A percentile compares a stretch with the other conserved stretches of the same genome.
Evolutionary conservation across 2,113 vertebrate species (phyloP).

Genomic region (Tenebrosternarchus preto): DNA sequence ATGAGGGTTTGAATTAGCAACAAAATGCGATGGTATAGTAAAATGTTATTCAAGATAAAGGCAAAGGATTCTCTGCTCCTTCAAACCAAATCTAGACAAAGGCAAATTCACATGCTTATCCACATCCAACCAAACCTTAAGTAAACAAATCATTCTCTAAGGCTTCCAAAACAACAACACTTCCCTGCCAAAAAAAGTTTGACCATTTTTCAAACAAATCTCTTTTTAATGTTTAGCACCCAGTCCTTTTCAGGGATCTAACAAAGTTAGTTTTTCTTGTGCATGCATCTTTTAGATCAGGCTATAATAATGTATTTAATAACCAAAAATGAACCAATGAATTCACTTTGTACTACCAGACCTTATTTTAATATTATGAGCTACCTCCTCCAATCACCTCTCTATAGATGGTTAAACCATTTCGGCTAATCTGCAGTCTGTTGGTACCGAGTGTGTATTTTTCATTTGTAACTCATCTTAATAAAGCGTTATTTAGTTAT

Average conservation of each 20-base stretch:
- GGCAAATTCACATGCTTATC: too few species aligned
- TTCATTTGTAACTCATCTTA: neutral
- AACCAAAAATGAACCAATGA: slow-evolving; percentile 15
- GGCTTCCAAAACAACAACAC: too few species aligned
- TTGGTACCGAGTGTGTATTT: neutral
- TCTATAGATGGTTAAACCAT: neutral
- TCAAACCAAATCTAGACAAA: too few species aligned
- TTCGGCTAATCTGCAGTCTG: neutral
- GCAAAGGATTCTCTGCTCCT: too few species aligned
- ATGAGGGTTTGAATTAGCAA: slow-evolving; percentile 21
- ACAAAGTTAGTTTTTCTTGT: neutral
- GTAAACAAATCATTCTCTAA: too few species aligned
- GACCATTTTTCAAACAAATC: neutral
- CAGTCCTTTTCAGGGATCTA: neutral
- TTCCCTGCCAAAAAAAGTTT: too few species aligned
- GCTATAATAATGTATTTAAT: slow-evolving; percentile 19
- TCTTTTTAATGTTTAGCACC: neutral
- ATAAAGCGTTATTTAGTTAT: neutral
- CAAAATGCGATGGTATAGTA: neutral
- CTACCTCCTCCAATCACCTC: slow-evolving; percentile 19
- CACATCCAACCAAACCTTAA: too few species aligned
- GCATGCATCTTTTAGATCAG: slow-evolving; percentile 1
- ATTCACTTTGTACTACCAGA: neutral
- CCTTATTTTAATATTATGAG: slow-evolving; percentile 13
- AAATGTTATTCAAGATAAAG: neutral